phyloP scores from a whole-genome alignment of 2,797 vertebrate species.

The Dendrocincla fuliginosa region DNA sequence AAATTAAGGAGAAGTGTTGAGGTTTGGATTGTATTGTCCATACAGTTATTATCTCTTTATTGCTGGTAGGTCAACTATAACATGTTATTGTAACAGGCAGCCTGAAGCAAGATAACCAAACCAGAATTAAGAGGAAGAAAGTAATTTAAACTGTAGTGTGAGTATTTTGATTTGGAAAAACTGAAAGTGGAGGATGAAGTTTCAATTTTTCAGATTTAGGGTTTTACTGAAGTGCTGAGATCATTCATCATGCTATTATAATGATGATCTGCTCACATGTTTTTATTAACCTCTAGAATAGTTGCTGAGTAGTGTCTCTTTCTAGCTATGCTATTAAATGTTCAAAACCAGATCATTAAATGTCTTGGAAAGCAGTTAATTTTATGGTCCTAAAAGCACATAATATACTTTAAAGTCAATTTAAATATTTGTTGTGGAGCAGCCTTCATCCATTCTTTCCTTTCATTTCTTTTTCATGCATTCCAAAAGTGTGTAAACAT shows the following conservation, averaged over 20 bases:
- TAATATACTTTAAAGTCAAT: neutral
- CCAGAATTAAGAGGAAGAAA: neutral
- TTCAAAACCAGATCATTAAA: slow-evolving; percentile 1
- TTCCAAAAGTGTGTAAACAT: neutral
- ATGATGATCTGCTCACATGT: neutral
- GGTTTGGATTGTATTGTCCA: neutral
- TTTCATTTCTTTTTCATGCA: neutral
- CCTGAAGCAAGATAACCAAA: neutral
- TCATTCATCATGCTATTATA: neutral
- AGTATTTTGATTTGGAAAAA: neutral
- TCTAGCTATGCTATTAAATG: neutral
- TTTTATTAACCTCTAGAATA: slow-evolving; percentile 22
- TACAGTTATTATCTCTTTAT: neutral
- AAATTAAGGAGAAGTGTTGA: neutral
- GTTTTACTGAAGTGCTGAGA: neutral
- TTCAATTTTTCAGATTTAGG: neutral
- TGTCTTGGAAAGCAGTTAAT: neutral
- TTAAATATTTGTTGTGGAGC: neutral
- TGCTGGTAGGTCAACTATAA: neutral
- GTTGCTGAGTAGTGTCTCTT: neutral
- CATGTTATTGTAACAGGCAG: neutral
- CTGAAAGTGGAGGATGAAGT: neutral
- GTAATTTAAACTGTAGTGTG: neutral
- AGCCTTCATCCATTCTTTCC: neutral
- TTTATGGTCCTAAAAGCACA: neutral